Percentiles rank a stretch among this genome's conserved stretches.
phyloP scores from a whole-genome alignment of 2,888 invertebrate genomes.

The Panzeria rudis region DNA sequence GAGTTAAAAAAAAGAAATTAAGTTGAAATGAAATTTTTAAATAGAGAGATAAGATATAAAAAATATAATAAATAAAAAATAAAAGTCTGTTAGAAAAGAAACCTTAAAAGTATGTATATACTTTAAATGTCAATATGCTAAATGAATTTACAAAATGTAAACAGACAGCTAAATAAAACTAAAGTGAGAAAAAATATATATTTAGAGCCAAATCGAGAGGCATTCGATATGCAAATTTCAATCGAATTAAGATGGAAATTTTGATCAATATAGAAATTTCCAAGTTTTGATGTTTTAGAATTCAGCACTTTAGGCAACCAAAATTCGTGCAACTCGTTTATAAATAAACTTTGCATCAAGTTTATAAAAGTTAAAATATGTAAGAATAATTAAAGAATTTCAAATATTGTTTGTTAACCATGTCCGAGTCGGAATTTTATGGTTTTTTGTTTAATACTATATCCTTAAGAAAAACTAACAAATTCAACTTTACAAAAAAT shows the following conservation, averaged over 20 bases:
- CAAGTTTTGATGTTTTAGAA: too few relatives aligned
- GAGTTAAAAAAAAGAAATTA: slow-evolving; percentile 48
- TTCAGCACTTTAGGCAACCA: too few relatives aligned
- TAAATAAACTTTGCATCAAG: too few relatives aligned
- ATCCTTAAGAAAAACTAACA: neutral
- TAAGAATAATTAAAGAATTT: neutral
- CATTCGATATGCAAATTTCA: too few relatives aligned
- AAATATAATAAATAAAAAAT: neutral
- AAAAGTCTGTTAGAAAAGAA: slow-evolving; percentile 20
- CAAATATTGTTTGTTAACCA: neutral
- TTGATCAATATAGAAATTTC: too few relatives aligned
- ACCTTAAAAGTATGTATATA: slow-evolving; percentile 54
- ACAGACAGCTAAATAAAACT: neutral
- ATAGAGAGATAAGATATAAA: slow-evolving; percentile 21
- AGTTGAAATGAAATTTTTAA: slow-evolving; percentile 1
- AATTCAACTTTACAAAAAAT: neutral
- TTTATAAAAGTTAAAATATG: too few relatives aligned
- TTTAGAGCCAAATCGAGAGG: too few relatives aligned
- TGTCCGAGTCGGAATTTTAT: neutral
- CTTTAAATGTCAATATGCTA: slow-evolving; percentile 35
- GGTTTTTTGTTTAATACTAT: neutral
- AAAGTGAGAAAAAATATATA: neutral
- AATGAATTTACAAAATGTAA: neutral
- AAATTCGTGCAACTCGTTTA: too few relatives aligned
- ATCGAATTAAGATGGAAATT: too few relatives aligned